Evolutionary conservation across 1,140 invertebrate genomes (phyloP).

Genomic region (Potamilus streckersoni): DNA sequence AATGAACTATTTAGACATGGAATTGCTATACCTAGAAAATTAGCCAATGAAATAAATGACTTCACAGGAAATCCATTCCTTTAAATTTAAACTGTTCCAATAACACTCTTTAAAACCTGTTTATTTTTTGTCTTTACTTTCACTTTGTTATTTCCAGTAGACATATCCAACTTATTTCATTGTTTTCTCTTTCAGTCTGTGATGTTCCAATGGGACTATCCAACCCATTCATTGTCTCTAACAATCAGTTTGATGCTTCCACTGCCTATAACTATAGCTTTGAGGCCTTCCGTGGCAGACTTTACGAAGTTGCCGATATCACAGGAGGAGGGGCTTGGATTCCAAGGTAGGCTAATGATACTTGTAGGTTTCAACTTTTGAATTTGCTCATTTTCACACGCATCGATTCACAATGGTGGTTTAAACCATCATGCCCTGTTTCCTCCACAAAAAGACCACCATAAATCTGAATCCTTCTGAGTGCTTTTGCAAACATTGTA

Average conservation of each 20-base stretch:
- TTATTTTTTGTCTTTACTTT: conserved; percentile 31
- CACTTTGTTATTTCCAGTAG: conserved; percentile 2
- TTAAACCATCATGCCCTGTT: not conserved
- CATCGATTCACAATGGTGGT: not conserved
- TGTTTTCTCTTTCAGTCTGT: conserved; percentile 33
- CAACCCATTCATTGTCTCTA: conserved; percentile 33
- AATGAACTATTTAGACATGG: no score
- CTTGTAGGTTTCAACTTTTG: no score
- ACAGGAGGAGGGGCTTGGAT: conserved; percentile 47
- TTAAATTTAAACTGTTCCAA: conserved; percentile 38
- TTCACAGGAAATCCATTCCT: not conserved
- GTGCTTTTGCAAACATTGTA: not conserved
- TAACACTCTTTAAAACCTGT: conserved; percentile 41
- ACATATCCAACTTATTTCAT: not conserved
- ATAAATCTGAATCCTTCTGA: not conserved
- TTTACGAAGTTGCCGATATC: conserved; percentile 45
- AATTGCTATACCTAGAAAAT: no score
- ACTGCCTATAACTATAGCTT: conserved; percentile 25
- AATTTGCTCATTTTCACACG: not conserved
- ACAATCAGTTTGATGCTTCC: conserved; percentile 40
- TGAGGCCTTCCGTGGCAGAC: conserved; percentile 35
- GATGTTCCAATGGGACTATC: conserved; percentile 41
- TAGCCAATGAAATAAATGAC: not conserved
- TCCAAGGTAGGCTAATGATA: conserved; percentile 39
- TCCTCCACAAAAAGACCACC: not conserved